Conservation (phyloP, 2,888 invertebrate genomes). For the Pediacus dermestoides region DNA sequence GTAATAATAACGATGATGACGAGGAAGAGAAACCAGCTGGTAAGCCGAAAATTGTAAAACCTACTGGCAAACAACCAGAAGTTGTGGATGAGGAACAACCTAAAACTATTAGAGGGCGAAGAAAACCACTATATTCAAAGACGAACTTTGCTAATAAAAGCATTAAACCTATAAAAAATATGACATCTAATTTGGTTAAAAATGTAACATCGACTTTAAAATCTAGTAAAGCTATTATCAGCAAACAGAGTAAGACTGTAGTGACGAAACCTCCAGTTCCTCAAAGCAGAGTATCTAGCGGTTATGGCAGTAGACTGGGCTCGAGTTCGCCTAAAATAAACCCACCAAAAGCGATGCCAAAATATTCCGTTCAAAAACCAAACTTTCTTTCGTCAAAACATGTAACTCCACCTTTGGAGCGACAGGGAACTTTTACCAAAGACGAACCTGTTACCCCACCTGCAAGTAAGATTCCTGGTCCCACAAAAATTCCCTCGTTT, state of each 20-base stretch:
- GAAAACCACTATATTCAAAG: constrained; percentile 63
- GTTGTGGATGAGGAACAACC: constrained; percentile 44
- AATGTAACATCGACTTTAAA: constrained; percentile 37
- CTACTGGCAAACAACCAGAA: constrained; percentile 44
- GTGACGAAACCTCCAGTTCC: constrained; percentile 16
- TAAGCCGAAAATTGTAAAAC: constrained; percentile 62
- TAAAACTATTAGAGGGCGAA: constrained; percentile 56
- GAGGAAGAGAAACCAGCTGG: constrained; percentile 50
- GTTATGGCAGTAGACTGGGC: constrained; percentile 29
- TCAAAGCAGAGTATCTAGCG: constrained; percentile 28
- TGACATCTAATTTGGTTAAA: constrained; percentile 43
- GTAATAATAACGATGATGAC: constrained; percentile 43
- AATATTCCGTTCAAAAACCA: background rate
- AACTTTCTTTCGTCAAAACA: too few species aligned
- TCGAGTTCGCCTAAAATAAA: constrained; percentile 29
- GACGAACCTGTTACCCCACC: constrained; percentile 58
- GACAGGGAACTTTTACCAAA: constrained; percentile 91
- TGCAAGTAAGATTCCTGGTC: too few species aligned
- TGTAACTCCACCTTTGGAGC: constrained; percentile 57
- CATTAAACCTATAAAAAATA: constrained; percentile 39
- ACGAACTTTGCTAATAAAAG: constrained; percentile 32
- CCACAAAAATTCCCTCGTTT: constrained; percentile 31
- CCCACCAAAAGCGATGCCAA: constrained; percentile 10
- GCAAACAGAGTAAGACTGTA: constrained; percentile 16
- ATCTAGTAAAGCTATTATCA: constrained; percentile 20